A percentile compares a stretch with the other conserved stretches of the same genome.
These are phyloP conservation scores for Salminus brasiliensis DNA, from an alignment of 2,113 vertebrate species.

Conservation along the genomic window DNA sequence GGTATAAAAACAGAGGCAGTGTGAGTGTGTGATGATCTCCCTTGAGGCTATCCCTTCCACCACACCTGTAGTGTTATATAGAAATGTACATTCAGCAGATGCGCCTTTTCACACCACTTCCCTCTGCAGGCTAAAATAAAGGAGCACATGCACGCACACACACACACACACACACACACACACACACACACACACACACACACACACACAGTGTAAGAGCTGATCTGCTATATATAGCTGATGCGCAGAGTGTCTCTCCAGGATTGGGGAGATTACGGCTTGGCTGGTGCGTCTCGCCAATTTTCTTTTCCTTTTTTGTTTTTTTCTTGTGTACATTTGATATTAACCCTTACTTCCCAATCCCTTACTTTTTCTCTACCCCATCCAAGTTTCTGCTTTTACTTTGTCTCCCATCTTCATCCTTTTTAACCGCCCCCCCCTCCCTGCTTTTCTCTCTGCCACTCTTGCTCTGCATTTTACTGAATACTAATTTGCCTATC, in stretches of 20 bases:
- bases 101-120: neutral
- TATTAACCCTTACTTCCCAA: slow-evolving; percentile 29
- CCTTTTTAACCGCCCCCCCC: neutral
- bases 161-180: too few relatives aligned
- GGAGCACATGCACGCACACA: too few relatives aligned
- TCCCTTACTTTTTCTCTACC: neutral
- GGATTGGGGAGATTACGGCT: slow-evolving; percentile 60
- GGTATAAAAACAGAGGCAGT: neutral
- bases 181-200: too few relatives aligned
- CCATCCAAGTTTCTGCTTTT: slow-evolving; percentile 9
- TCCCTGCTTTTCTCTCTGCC: slow-evolving; percentile 17
- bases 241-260: slow-evolving; percentile 43
- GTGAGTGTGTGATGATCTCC: neutral
- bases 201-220: slow-evolving; percentile 30
- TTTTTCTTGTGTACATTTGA: slow-evolving; percentile 37
- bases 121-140: slow-evolving; percentile 26
- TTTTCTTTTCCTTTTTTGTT: slow-evolving; percentile 5
- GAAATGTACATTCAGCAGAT: slow-evolving; percentile 29
- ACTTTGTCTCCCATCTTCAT: slow-evolving; percentile 17
- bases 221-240: slow-evolving; percentile 58
- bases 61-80: neutral
- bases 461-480: slow-evolving; percentile 48
- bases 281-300: slow-evolving; percentile 47
- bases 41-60: neutral
- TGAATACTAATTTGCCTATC: slow-evolving; percentile 55